Conservation (phyloP, 2,888 invertebrate genomes). For the Andrena fulva region DNA sequence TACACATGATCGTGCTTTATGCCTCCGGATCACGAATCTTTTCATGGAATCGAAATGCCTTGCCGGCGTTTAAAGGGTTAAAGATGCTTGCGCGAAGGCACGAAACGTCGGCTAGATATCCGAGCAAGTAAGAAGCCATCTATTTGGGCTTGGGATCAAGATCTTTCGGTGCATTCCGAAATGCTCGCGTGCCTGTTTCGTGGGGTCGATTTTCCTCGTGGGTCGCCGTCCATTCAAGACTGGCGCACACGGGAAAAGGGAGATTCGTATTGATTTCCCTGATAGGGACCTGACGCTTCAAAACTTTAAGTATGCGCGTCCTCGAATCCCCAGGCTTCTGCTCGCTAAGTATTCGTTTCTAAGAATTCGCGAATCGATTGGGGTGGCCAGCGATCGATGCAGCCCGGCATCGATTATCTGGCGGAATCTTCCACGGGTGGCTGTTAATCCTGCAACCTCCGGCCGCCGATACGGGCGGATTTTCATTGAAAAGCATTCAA, state of each 20-base stretch:
- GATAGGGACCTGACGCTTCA: constrained; percentile 73
- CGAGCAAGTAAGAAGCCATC: constrained; percentile 14
- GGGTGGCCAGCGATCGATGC: constrained; percentile 40
- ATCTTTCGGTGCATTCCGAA: constrained; percentile 30
- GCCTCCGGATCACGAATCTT: constrained; percentile 27
- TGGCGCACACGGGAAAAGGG: constrained; percentile 77
- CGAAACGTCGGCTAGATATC: constrained; percentile 6
- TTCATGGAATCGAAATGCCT: neutral
- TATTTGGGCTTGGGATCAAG: constrained; percentile 32
- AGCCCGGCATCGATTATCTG: neutral
- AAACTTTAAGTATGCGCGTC: constrained; percentile 68
- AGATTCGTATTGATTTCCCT: constrained; percentile 82
- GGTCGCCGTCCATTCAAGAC: constrained; percentile 65
- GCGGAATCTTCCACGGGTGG: constrained; percentile 31
- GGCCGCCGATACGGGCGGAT: neutral
- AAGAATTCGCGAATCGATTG: constrained; percentile 41
- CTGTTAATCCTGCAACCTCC: constrained; percentile 2
- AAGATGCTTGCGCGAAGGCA: neutral
- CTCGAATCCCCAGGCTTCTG: constrained; percentile 55
- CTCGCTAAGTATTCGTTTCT: neutral
- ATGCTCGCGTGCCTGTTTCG: constrained; percentile 43
- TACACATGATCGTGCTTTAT: constrained; percentile 36
- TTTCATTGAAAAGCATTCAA: constrained; percentile 33
- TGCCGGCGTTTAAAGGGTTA: neutral
- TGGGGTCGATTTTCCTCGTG: constrained; percentile 57